Evolutionary conservation across 2,888 invertebrate species (phyloP).

Genomic region (Drosophila greeni): DNA sequence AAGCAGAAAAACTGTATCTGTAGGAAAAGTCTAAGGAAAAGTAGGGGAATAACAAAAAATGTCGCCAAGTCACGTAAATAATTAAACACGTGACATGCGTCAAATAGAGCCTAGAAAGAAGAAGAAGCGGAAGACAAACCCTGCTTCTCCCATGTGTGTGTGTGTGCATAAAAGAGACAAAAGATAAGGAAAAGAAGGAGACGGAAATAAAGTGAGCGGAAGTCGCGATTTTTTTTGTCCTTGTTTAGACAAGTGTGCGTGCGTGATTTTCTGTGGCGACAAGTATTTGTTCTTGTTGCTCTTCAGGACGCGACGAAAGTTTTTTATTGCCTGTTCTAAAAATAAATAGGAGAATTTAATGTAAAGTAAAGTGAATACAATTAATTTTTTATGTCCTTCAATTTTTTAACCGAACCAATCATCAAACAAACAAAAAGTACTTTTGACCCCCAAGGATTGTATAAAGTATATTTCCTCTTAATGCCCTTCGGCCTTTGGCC

Average conservation of each 20-base stretch:
- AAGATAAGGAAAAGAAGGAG: not conserved
- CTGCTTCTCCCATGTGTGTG: conserved; percentile 1
- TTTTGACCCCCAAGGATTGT: conserved; percentile 1
- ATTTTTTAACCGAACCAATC: not conserved
- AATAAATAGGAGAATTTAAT: conserved; percentile 13
- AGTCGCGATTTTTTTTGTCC: conserved; percentile 37
- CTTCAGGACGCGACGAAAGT: conserved; percentile 4
- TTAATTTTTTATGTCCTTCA: not conserved
- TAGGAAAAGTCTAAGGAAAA: conserved; percentile 13
- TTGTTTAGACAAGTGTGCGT: conserved; percentile 49
- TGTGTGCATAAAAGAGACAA: conserved; percentile 2
- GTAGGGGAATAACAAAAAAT: conserved; percentile 42
- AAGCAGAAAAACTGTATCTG: conserved; percentile 36
- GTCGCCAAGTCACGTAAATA: conserved; percentile 79
- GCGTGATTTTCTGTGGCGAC: conserved; percentile 51
- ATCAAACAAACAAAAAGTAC: not conserved
- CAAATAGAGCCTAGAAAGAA: conserved; percentile 40
- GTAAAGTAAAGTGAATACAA: not conserved
- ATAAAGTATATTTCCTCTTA: conserved; percentile 20
- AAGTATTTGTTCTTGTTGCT: conserved; percentile 19
- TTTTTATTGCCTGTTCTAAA: conserved; percentile 6
- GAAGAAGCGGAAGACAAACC: conserved; percentile 1
- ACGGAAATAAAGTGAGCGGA: conserved; percentile 22
- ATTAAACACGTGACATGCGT: conserved; percentile 79
- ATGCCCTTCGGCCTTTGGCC: conserved; percentile 2